Base-by-base conservation (phyloP, 2,797 vertebrate species). In the Rhynchotus rufescens region DNA sequence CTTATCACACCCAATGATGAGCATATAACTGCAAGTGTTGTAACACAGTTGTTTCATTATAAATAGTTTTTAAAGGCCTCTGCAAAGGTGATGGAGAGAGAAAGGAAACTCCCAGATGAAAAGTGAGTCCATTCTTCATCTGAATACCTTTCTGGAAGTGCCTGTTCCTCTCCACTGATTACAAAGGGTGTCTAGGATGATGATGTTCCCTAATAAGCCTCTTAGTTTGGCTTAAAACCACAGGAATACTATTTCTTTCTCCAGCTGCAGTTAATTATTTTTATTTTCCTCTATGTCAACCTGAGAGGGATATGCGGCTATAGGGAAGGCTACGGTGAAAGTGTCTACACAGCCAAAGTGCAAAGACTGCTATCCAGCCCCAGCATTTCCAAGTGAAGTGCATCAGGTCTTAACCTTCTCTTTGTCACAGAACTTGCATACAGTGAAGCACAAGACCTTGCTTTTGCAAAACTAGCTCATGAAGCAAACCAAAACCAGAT, bases 21-120 rank as follows among this genome's bases (percentile, higher is more conserved):
- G 25, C 30, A 49, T 26, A 84, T 44, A 86, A 30, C 34, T 77
- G 88, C 88, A 82, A 84, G 84, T 74, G 69, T 62, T 76, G 73
- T 66, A 73, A 36, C 34, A 2, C 13, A 34, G 71, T 76, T 89
- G 56, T 49, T 82, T 93, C 42, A 79, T 84, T 81, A 89, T 71
- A 67, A 86, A 22, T 57, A 81, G 44, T 38, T 92, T 74, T 86
- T 92, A 85, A 91, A 92, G 74, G 80, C 44, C 74, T 60, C 84
- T 74, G 64, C 67, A 68, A 67, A 84, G 6, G n/a, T 54, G 52
- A 89, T 12, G 64, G 82, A 84, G 60, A 64, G 82, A 84, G 60
- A 86, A 81, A 88, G 32, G 34, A 92, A 73, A 68, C 21, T 44
- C 61, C 40, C 4, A 3, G 65, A 82, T 82, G 6, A 76, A 84